A percentile compares a stretch with the other conserved stretches of the same genome.
Conservation (phyloP, 2,888 invertebrate genomes). For the Caenorhabditis sp. region DNA sequence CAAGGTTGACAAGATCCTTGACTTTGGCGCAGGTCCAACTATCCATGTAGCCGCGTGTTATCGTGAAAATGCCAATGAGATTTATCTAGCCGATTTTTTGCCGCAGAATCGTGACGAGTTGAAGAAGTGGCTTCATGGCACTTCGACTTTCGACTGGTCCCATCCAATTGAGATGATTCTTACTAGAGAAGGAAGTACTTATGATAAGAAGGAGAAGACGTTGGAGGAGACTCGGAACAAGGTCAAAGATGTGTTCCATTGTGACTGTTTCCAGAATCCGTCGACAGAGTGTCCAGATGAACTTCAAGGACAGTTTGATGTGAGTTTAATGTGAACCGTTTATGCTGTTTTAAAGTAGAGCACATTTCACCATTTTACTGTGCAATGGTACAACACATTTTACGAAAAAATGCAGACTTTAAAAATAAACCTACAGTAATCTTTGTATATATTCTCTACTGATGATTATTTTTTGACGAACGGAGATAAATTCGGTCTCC, state of each 20-base stretch:
- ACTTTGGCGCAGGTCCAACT: constrained; percentile 65
- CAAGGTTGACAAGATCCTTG: constrained; percentile 40
- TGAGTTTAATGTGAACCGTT: constrained; percentile 18
- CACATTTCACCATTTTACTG: no score
- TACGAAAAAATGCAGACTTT: no score
- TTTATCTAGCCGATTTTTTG: constrained; percentile 68
- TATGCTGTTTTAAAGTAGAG: no score
- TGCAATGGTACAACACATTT: no score
- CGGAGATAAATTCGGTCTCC: no score
- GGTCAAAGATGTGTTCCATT: constrained; percentile 60
- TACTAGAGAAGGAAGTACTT: constrained; percentile 52
- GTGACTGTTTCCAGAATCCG: constrained; percentile 61
- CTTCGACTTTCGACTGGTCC: constrained; percentile 61
- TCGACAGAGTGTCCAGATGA: constrained; percentile 51
- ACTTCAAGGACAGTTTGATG: constrained; percentile 55
- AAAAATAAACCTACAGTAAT: no score
- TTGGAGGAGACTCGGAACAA: constrained; percentile 54
- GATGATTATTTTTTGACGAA: no score
- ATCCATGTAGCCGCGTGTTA: constrained; percentile 68
- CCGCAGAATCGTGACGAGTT: constrained; percentile 66
- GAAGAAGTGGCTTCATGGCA: constrained; percentile 51
- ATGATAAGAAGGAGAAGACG: constrained; percentile 41
- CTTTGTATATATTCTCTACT: no score
- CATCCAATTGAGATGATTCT: constrained; percentile 46
- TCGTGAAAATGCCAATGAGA: constrained; percentile 59